Base-by-base conservation (phyloP, 2,888 invertebrate genomes). In the Leucania comma region DNA sequence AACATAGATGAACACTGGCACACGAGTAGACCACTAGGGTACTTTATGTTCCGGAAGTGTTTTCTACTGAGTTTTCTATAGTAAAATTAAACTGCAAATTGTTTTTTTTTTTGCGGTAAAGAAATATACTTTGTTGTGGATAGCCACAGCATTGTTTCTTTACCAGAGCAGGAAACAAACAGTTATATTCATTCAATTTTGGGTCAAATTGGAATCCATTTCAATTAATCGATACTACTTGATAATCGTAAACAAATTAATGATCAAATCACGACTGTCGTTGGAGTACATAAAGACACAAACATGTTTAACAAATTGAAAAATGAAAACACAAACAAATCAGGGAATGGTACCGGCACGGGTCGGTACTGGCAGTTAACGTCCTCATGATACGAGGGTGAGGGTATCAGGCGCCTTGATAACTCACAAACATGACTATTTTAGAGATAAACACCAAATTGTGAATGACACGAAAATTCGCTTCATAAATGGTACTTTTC, bases 341-440 rank as follows among this genome's bases (percentile, higher is more conserved):
- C 61, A 32, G 54, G 70, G 61, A 51, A 61, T 68, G 64, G 72
- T 59, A 51, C 56, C 59, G 69, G 83, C 62, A 79, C 83, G 59
- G 66, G 20, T 59, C 38, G 72, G 83, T 75, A 73, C 85, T 58
- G 50, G 50, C 35, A 35, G 67, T 54, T 32, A 60, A 24, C 46
- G 58, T 73, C 71, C 54, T 72, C 9, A 32, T 24, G 54, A 64
- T 51, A 50, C 24, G 29, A 60, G 83, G 77, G 80, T 53, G 75
- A 82, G 83, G 85, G 80, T 67, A 69, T 35, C 14, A 75, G 58
- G 58, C 82, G 66, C 56, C 70, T 61, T 80, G 78, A 83, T 80
- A 78, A 80, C 81, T 82, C 73, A 80, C 80, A 75, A 76, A 85
- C 85, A 85, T 78, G 67, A 68, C 66, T 74, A 64, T 48, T 58